Evolutionary conservation across 2,113 vertebrate species (phyloP).

Genomic region (Lichenostomus cassidix): DNA sequence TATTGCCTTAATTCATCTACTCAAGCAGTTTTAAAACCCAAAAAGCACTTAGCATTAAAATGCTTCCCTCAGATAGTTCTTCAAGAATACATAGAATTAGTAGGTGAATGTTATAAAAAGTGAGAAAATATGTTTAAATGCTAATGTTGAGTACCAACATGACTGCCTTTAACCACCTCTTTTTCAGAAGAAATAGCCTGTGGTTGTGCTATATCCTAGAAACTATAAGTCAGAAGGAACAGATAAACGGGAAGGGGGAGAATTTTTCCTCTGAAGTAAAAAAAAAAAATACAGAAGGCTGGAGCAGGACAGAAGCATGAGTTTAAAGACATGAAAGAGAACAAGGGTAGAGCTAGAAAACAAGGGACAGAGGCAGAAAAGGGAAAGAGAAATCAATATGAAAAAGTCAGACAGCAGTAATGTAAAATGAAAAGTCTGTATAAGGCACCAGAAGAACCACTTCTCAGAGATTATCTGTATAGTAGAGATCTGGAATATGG

Average conservation of each 20-base stretch:
- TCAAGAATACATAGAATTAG: constrained; percentile 4
- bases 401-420: background rate
- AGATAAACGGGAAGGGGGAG: background rate
- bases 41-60: constrained; percentile 15
- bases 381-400: background rate
- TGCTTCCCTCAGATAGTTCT: background rate
- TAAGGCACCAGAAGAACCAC: background rate
- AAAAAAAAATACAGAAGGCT: background rate
- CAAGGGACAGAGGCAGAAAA: background rate
- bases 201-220: background rate
- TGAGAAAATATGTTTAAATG: background rate
- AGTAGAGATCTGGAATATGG: background rate
- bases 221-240: background rate
- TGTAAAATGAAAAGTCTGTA: background rate
- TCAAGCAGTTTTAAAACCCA: background rate
- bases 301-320: background rate
- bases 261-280: background rate
- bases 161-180: background rate
- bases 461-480: background rate
- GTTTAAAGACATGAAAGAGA: background rate
- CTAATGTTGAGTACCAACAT: background rate
- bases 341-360: background rate
- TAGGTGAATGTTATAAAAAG: background rate
- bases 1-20: background rate
- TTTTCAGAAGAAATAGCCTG: constrained; percentile 2